Base-by-base conservation (phyloP, 2,797 vertebrate genomes). In the Xenopus petersii region DNA sequence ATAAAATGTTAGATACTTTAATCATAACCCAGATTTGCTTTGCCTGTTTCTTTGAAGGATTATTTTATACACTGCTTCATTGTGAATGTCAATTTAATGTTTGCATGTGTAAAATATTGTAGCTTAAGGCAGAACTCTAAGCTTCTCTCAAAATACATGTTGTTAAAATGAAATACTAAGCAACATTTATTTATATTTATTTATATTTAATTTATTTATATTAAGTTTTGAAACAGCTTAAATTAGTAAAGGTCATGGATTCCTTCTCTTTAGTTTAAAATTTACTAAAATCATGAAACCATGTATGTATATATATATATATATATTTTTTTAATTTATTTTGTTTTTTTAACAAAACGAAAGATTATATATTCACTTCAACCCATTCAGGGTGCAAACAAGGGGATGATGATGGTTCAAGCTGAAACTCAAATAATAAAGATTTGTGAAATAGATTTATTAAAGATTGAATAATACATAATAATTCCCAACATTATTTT, bases 141-240 rank as follows among this genome's bases (percentile, higher is more conserved):
- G 61, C 33, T 30, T 58, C 10, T 75, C 26, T 49, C 65, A 64
- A 70, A 65, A 70, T 70, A 0, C 51, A 65, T 70, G 36, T 26
- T 65, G 15, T 58, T 16, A 60, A 12, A 70, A 70, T 66, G 60
- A 49, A 60, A 59, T 46, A 46, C 11, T 60, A 65, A 59, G 62
- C 48, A 62, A 48, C 47, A 70, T 66, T 65, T 75, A 64, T 71
- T 65, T 64, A 64, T 64, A 49, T 16, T 64, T 74, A 36, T 67
- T 12, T 46, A 21, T 21, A 21, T 21, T 21, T 21, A 58, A 58
- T 30, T 30, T 30, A 30, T 30, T 30, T 30, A 26, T 54, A 17
- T 61, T 4, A n/a, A 58, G 21, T 58, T 16, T 16, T 16, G n/a
- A 17, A 56, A n/a, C 15, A 58, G 55, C 55, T 58, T 21, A 17